Evolutionary conservation across 2,888 invertebrate species (phyloP), one percentile per base, ranked within the genome.

Genomic region (Athripsodes cinereus): DNA sequence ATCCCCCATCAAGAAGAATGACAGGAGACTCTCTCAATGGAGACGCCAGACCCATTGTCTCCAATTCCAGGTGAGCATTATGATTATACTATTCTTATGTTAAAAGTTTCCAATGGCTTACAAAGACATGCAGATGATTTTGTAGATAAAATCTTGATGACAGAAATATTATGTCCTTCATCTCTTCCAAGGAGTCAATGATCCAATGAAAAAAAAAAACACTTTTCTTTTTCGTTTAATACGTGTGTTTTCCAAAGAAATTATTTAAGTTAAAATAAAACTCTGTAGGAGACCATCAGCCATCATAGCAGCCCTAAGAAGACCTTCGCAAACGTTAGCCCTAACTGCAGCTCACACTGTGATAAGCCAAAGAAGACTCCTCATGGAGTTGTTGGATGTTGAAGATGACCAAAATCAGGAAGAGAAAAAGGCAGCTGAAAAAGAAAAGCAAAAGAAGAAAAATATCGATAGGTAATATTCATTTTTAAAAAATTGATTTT

Each of bases 261-360:
- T 10, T 26, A 10, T 26, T 6, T 3, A 26, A 26, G 26, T 26
- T 19, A 13, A 11, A 13, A n/a, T 51, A 5, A 3, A n/a, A 26
- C 10, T 26, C n/a, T n/a, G 13, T 65, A 79, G 85, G 67, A 76
- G 86, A 47, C 83, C 84, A 0, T 84, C 85, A 6, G 78, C 81
- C 1, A 81, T 85, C 50, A 79, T 84, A 62, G 83, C 84, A n/a
- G 82, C 83, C 18, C 76, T 83, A 60, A 76, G 83, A 5, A 74
- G 83, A 34, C 82, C 83, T 2, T 82, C 82, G 46, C 82, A 82
- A 66, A 79, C 80, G n/a, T 69, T 82, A 22, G 81, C 81, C 1
- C 66, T 83, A 46, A 80, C 81, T 57, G 81, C 82, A 20, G 81
- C 81, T 5, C 71, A 72, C 44, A 69, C 70, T 26, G 68, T 72